phyloP scores from a whole-genome alignment of 2,113 vertebrate genomes.

The Paracanthobrama guichenoti region DNA sequence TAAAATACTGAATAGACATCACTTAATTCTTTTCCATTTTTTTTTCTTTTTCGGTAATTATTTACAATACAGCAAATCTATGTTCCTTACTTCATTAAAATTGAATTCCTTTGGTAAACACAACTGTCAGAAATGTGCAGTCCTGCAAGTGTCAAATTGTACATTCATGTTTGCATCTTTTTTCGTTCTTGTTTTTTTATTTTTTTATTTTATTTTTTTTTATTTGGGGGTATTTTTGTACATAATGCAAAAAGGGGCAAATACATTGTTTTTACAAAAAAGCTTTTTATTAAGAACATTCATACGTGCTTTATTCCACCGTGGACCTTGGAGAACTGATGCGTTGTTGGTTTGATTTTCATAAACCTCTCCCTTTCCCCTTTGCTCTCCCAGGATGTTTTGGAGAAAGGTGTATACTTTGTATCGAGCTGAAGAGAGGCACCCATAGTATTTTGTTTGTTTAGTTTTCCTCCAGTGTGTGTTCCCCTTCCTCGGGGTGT shows the following conservation, averaged over 20 bases:
- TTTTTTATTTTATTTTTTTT: slow-evolving; percentile 46
- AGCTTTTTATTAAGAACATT: slow-evolving; percentile 70
- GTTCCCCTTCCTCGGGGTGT: slow-evolving; percentile 72
- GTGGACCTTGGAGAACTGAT: slow-evolving; percentile 43
- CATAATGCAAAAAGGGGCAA: slow-evolving; percentile 66
- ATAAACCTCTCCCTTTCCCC: slow-evolving; percentile 54
- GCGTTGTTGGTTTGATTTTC: slow-evolving; percentile 41
- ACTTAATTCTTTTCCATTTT: slow-evolving; percentile 69
- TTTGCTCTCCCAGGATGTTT: slow-evolving; percentile 50
- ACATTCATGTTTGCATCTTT: slow-evolving; percentile 82
- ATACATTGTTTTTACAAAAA: slow-evolving; percentile 61
- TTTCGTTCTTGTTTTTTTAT: slow-evolving; percentile 29
- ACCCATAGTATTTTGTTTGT: slow-evolving; percentile 45
- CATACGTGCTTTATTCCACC: slow-evolving; percentile 66
- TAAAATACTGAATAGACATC: slow-evolving; percentile 82
- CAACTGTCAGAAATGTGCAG: slow-evolving; percentile 79
- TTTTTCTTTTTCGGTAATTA: slow-evolving; percentile 65
- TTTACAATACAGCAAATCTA: slow-evolving; percentile 81
- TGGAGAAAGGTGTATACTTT: slow-evolving; percentile 42
- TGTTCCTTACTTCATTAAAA: slow-evolving; percentile 73
- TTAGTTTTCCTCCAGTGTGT: slow-evolving; percentile 74
- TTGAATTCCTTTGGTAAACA: slow-evolving; percentile 82
- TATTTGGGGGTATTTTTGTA: slow-evolving; percentile 61
- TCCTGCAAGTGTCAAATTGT: slow-evolving; percentile 75
- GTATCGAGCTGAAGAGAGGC: slow-evolving; percentile 58